These are phyloP conservation scores for Chaetops frenatus DNA, from an alignment of 2,113 vertebrate species.

Conservation along the genomic window DNA sequence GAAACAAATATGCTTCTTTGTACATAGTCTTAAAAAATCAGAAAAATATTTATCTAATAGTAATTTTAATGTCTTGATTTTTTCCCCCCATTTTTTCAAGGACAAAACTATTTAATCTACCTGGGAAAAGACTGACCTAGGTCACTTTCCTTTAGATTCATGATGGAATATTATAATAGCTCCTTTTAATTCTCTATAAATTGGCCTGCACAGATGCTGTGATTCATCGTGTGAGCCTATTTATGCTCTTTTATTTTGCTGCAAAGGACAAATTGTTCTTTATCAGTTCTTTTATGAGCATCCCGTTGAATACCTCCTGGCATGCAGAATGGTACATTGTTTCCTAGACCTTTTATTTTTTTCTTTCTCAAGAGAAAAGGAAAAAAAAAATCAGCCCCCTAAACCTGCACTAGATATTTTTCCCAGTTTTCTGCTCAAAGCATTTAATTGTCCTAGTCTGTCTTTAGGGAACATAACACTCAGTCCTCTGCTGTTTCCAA, in stretches of 20 bases:
- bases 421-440: not conserved
- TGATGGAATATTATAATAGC: not conserved
- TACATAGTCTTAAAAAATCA: not conserved
- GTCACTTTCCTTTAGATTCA: not conserved
- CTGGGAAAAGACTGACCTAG: not conserved
- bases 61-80: not conserved
- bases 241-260: constrained; percentile 20
- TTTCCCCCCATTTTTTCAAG: not conserved
- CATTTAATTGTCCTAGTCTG: not conserved
- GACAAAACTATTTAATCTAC: not conserved
- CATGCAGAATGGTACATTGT: not conserved
- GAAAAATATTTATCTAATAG: not conserved
- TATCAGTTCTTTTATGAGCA: not conserved
- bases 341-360: not conserved
- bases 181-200: not conserved
- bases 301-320: not conserved
- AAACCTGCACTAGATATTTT: not conserved
- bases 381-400: not conserved
- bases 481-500: not conserved
- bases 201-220: not conserved
- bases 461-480: not conserved
- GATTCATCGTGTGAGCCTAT: not conserved
- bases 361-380: not conserved
- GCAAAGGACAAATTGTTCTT: not conserved
- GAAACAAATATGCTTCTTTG: not conserved